A percentile compares a stretch with the other conserved stretches of the same genome.
These are phyloP conservation scores for Spongilla lacustris DNA, from an alignment of 37 sponge, comb jelly and placozoan species.

Conservation along the genomic window DNA sequence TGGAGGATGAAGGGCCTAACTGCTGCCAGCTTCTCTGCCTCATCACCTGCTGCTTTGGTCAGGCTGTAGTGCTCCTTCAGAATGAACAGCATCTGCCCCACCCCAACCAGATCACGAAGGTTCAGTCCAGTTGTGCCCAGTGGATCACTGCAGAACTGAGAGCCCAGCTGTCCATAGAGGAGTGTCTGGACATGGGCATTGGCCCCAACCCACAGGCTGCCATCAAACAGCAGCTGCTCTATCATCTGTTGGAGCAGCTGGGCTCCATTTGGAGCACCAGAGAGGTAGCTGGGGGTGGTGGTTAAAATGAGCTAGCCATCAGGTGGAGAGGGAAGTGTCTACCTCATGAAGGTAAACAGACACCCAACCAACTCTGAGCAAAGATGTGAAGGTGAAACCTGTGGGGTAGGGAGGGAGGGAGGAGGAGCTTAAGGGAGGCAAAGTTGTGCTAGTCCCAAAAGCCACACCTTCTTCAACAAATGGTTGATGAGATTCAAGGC, in stretches of 20 bases:
- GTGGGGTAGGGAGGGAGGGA: background rate
- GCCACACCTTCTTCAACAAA: conserved; percentile 63
- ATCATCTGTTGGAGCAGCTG: conserved; percentile 66
- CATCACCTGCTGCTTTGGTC: background rate
- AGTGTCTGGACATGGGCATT: conserved; percentile 63
- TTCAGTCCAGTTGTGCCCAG: conserved; percentile 41
- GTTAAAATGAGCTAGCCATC: background rate
- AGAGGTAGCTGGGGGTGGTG: conserved; percentile 32
- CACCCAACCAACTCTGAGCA: conserved; percentile 40
- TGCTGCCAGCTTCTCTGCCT: background rate
- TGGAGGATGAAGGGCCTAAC: conserved; percentile 73
- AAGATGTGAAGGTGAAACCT: conserved; percentile 60
- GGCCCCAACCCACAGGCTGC: conserved; percentile 68
- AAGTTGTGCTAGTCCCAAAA: background rate
- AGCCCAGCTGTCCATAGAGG: conserved; percentile 67
- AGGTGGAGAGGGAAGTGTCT: no score
- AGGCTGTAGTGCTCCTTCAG: conserved; percentile 70
- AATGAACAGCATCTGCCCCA: conserved; percentile 55
- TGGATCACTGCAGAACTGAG: conserved; percentile 38
- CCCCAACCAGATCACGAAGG: conserved; percentile 50
- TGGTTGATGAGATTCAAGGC: conserved; percentile 48
- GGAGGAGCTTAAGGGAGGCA: background rate
- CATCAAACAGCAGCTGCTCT: conserved; percentile 67
- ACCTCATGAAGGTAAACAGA: conserved; percentile 43
- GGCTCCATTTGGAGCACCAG: conserved; percentile 37